Evolutionary conservation across 2,797 vertebrate genomes (phyloP).

Genomic region (Somateria mollissima): DNA sequence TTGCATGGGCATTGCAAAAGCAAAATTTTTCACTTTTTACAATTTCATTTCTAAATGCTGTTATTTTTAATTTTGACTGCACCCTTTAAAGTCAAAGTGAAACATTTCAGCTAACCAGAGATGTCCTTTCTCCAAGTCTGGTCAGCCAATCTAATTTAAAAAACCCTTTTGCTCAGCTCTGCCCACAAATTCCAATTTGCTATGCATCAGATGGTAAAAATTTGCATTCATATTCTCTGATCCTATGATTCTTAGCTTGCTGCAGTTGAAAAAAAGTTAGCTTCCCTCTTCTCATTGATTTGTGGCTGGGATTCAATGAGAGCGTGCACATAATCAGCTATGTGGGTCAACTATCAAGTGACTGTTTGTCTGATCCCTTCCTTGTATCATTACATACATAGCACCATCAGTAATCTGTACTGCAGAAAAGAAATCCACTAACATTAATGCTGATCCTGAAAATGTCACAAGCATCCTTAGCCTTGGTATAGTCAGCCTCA

Average conservation of each 20-base stretch:
- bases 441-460: not conserved
- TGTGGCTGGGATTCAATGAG: not conserved
- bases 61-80: not conserved
- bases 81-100: not conserved
- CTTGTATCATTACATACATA: not conserved
- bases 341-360: not conserved
- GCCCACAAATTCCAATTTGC: not conserved
- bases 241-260: not conserved
- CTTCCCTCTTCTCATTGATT: not conserved
- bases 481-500: not conserved
- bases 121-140: not conserved
- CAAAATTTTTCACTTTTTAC: not conserved
- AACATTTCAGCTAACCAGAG: not conserved
- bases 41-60: not conserved
- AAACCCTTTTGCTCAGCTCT: not conserved
- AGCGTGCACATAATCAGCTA: rapidly evolving
- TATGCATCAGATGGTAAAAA: not conserved
- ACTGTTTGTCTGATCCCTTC: not conserved
- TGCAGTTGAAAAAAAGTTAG: not conserved
- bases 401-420: not conserved
- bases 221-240: too few relatives aligned
- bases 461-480: not conserved
- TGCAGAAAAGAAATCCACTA: not conserved
- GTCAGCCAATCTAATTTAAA: not conserved
- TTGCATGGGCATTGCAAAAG: not conserved